Evolutionary conservation across 2,888 invertebrate species (phyloP).

Genomic region (Meghimatium bilineatum): DNA sequence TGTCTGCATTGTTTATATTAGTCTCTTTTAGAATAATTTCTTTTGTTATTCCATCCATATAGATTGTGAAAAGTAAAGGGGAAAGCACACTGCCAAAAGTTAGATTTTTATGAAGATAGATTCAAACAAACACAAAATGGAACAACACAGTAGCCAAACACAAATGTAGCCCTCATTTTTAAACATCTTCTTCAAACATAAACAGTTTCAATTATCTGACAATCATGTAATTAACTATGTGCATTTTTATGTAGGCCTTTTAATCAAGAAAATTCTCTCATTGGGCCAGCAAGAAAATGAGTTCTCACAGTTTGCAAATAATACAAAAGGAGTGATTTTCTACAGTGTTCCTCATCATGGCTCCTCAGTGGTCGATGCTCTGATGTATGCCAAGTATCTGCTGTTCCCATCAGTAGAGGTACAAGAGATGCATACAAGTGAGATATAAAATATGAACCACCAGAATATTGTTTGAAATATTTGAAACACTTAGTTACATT

Average conservation of each 20-base stretch:
- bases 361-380: slow-evolving; percentile 83
- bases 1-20: too few species aligned
- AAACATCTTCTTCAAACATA: too few species aligned
- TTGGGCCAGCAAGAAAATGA: slow-evolving; percentile 76
- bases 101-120: too few species aligned
- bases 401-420: slow-evolving; percentile 93
- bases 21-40: too few species aligned
- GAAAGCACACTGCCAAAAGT: too few species aligned
- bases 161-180: too few species aligned
- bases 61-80: too few species aligned
- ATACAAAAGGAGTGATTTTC: slow-evolving; percentile 90
- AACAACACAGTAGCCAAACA: too few species aligned
- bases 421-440: slow-evolving; percentile 86
- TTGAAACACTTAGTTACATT: background rate
- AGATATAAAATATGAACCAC: slow-evolving; percentile 13
- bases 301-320: slow-evolving; percentile 81
- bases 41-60: too few species aligned
- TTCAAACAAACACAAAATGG: background rate
- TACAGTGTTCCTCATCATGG: slow-evolving; percentile 94
- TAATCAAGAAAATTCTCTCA: slow-evolving; percentile 90
- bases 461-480: too few species aligned
- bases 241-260: slow-evolving; percentile 80
- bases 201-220: background rate
- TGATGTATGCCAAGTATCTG: slow-evolving; percentile 86
- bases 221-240: background rate